Evolutionary conservation across 2,113 vertebrate genomes (phyloP).

Genomic region (Rattus norvegicus): GRCr8 NC_086026.1:79816001-79816500

Average conservation of each 20-base stretch:
- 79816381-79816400: neutral
- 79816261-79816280: neutral
- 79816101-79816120: neutral
- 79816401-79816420: too few species aligned
- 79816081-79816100: neutral
- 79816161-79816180: neutral
- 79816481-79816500: neutral
- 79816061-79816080: neutral
- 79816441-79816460: neutral
- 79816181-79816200: too few species aligned
- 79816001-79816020: neutral
- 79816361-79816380: neutral
- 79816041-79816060: neutral
- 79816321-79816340: too few species aligned
- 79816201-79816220: neutral
- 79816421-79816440: neutral
- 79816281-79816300: neutral
- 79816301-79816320: neutral
- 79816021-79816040: neutral
- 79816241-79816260: neutral
- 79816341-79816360: neutral
- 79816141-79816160: neutral
- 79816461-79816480: neutral
- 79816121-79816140: neutral
- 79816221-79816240: neutral